These are phyloP conservation scores for Coccyzus lansbergi DNA, from an alignment of 2,797 vertebrate genomes.

Conservation along the genomic window DNA sequence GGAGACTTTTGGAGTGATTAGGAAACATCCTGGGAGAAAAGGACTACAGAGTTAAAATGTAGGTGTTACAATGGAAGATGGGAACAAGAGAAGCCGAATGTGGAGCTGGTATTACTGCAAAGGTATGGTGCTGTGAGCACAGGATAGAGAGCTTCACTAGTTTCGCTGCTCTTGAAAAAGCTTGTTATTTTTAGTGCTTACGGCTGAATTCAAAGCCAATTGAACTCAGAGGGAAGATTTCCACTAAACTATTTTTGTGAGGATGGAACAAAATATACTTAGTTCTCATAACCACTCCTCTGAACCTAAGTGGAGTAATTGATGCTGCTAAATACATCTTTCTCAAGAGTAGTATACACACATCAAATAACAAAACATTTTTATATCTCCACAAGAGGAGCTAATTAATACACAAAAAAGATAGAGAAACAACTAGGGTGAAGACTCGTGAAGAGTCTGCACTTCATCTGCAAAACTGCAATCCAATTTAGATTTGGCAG, in stretches of 20 bases:
- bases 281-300: background rate
- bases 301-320: background rate
- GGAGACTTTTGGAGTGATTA: conserved; percentile 1
- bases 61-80: background rate
- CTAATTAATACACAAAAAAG: conserved; percentile 2
- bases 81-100: conserved; percentile 7
- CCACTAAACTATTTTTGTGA: conserved; percentile 44
- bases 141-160: conserved; percentile 29
- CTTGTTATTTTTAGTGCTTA: conserved; percentile 59
- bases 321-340: background rate
- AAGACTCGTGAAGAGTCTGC: background rate
- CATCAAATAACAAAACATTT: background rate
- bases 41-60: background rate
- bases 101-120: background rate
- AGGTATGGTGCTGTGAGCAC: background rate
- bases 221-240: conserved; percentile 44
- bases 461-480: conserved; percentile 7
- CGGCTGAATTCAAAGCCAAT: conserved; percentile 7
- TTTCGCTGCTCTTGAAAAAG: conserved; percentile 38
- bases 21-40: conserved; percentile 24
- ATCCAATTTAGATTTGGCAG: conserved; percentile 35
- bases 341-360: background rate
- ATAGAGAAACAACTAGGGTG: background rate
- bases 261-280: conserved; percentile 23
- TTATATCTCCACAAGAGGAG: background rate